A percentile compares a stretch with the other conserved stretches of the same genome.
Evolutionary conservation across 1,140 invertebrate species (phyloP).

Genomic region (Trichonephila clavata): DNA sequence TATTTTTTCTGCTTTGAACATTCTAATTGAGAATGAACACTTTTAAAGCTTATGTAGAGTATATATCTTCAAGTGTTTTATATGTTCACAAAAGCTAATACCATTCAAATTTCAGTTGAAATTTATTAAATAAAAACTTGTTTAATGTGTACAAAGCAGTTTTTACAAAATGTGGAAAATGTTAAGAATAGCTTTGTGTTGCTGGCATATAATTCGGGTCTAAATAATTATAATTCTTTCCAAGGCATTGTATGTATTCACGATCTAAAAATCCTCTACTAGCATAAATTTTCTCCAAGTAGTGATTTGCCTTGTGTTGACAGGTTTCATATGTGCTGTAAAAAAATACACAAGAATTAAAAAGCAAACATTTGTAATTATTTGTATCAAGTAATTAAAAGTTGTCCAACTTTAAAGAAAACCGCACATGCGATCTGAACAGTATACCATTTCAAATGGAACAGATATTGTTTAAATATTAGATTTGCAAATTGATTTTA

Average conservation of each 20-base stretch:
- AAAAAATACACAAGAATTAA: constrained; percentile 49
- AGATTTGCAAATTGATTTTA: not conserved
- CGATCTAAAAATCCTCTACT: constrained; percentile 78
- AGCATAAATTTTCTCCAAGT: constrained; percentile 78
- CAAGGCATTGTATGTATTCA: constrained; percentile 80
- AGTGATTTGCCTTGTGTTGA: constrained; percentile 80
- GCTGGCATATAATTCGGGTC: constrained; percentile 82
- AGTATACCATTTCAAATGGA: too few relatives aligned
- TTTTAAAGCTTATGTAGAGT: too few relatives aligned
- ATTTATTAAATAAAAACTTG: not conserved
- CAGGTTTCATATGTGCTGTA: constrained; percentile 79
- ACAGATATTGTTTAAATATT: not conserved
- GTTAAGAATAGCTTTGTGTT: constrained; percentile 3
- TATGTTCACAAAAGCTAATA: too few relatives aligned
- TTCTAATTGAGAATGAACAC: too few relatives aligned
- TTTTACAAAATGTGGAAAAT: not conserved
- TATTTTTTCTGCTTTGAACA: too few relatives aligned
- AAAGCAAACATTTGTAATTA: too few relatives aligned
- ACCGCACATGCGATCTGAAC: too few relatives aligned
- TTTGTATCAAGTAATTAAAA: too few relatives aligned
- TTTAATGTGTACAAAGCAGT: not conserved
- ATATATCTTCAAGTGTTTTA: too few relatives aligned
- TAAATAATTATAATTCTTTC: constrained; percentile 81
- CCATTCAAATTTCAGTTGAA: too few relatives aligned
- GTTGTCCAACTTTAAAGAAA: too few relatives aligned